Evolutionary conservation across 2,113 vertebrate species (phyloP).

Genomic region (Pipra filicauda): DNA sequence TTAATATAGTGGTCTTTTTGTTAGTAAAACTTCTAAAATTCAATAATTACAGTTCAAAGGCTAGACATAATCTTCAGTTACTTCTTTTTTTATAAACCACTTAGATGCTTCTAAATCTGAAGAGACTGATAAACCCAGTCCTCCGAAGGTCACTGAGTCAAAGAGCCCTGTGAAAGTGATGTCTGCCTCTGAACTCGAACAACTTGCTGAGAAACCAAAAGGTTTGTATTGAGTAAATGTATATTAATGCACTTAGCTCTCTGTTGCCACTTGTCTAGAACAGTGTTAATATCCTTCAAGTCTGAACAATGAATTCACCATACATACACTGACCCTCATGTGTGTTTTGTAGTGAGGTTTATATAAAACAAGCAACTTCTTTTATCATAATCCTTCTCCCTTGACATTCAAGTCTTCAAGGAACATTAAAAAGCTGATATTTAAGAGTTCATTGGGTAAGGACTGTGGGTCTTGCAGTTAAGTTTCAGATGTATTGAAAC

Average conservation of each 20-base stretch:
- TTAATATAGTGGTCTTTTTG: not conserved
- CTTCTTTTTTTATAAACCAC: not conserved
- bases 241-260: not conserved
- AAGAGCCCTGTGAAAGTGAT: slow-evolving; percentile 36
- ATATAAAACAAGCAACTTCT: not conserved
- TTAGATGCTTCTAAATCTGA: slow-evolving; percentile 55
- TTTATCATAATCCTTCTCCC: not conserved
- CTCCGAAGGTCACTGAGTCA: slow-evolving; percentile 52
- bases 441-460: not conserved
- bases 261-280: not conserved
- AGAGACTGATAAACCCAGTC: slow-evolving; percentile 58
- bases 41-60: not conserved
- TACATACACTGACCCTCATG: not conserved
- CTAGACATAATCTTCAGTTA: not conserved
- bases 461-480: not conserved
- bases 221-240: slow-evolving; percentile 56
- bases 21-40: not conserved
- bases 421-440: not conserved
- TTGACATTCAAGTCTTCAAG: not conserved
- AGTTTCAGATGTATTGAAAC: not conserved
- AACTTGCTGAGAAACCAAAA: not conserved
- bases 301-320: not conserved
- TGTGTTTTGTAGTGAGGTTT: not conserved
- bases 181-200: slow-evolving; percentile 39
- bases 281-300: not conserved